Evolutionary conservation across 92 coral and sea anemone genomes (phyloP), one percentile per base, ranked within the genome.

Genomic region (Virgularia gustaviana): DNA sequence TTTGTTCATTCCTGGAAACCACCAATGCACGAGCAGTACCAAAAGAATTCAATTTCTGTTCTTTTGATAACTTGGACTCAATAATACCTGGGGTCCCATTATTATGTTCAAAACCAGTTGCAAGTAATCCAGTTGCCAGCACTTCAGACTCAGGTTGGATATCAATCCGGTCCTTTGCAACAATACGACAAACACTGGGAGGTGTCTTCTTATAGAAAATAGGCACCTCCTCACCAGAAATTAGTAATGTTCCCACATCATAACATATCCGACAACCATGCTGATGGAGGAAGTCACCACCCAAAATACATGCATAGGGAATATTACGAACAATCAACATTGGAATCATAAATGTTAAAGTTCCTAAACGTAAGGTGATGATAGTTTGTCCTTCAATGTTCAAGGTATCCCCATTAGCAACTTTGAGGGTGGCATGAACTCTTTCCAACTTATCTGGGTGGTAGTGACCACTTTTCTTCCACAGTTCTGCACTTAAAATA

Each of bases 241-340:
- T 43, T 16, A 28, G 51, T 37, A 82, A 49, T 10, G 76, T 73
- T 47, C 78, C 79, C 2, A 67, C 37, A 49, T 74, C 85, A 80
- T 80, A 80, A 51, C 72, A 43, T 33, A 80, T 80, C 52, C 68
- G 77, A 56, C 82, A 80, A 9, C 68, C 32, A 63, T 53, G 39
- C 42, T 59, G 80, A 20, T 83, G 80, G 45, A 44, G 79, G 66
- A 83, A 77, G 30, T 71, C 87, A 36, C 75, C 47, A 33, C 83
- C 83, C 31, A 83, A 55, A 18, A 71, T 5, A 30, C 67, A 78
- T n/a, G 0, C 32, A 24, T 0, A n/a, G 32, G 12, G 56, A 36
- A 64, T n/a, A 45, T 56, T 66, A 43, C 41, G 70, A 60, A 70
- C 83, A 53, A 54, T n/a, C 12, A 70, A 58, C 61, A 56, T 43